Evolutionary conservation across 2,888 invertebrate species (phyloP).

Genomic region (Trachelus stipa): DNA sequence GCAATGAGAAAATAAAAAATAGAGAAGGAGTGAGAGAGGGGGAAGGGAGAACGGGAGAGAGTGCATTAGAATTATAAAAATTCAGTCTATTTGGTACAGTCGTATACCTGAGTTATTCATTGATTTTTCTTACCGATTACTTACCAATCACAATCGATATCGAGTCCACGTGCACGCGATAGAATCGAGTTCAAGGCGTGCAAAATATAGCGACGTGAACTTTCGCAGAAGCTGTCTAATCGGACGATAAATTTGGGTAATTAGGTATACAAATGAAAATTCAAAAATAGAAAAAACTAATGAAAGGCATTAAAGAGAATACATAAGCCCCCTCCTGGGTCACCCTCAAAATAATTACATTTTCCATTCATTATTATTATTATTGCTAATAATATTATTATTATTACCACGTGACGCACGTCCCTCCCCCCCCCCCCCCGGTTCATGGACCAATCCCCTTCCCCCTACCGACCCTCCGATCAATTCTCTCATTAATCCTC

Average conservation of each 20-base stretch:
- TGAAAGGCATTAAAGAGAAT: background rate
- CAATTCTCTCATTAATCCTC: background rate
- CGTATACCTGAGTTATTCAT: conserved; percentile 8
- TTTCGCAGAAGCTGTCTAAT: background rate
- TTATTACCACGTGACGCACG: background rate
- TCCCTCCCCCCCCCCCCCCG: background rate
- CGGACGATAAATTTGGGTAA: background rate
- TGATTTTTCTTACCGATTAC: background rate
- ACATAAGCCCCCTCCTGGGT: no score
- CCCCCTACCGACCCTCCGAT: background rate
- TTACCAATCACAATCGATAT: background rate
- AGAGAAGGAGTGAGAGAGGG: conserved; percentile 14
- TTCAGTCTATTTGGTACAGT: conserved; percentile 30
- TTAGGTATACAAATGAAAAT: background rate
- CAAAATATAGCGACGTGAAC: background rate
- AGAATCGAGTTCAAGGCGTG: background rate
- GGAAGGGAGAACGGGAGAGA: background rate
- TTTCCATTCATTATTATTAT: background rate
- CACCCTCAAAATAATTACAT: background rate
- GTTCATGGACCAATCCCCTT: no score
- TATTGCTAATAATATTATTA: background rate
- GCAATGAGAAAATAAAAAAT: background rate
- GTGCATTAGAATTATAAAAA: conserved; percentile 6
- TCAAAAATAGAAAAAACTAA: background rate
- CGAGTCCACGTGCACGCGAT: background rate